Percentiles rank a stretch among this genome's conserved stretches.
Evolutionary conservation across 2,113 vertebrate species (phyloP).

Genomic region (Riparia riparia): DNA sequence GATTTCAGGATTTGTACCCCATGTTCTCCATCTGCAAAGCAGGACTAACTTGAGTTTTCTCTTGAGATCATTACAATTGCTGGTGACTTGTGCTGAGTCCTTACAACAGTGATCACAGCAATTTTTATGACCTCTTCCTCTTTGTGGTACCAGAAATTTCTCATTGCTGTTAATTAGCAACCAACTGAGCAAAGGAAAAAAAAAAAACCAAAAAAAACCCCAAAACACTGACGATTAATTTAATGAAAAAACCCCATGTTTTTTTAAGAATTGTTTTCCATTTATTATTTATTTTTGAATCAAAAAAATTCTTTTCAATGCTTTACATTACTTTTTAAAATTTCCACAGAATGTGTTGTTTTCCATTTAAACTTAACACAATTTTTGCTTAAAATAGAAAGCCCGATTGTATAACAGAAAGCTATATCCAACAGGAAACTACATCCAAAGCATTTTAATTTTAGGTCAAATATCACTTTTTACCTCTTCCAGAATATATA

Average conservation of each 20-base stretch:
- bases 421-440: not conserved
- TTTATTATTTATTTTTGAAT: not conserved
- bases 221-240: not conserved
- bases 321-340: not conserved
- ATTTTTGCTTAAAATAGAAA: not conserved
- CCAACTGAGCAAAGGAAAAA: not conserved
- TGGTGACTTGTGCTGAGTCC: not conserved
- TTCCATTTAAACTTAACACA: not conserved
- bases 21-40: not conserved
- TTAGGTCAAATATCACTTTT: not conserved
- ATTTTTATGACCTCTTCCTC: not conserved
- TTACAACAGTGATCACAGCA: not conserved
- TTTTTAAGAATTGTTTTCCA: not conserved
- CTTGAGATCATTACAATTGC: not conserved
- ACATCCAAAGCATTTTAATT: not conserved
- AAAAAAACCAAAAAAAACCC: too few relatives aligned
- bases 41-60: not conserved
- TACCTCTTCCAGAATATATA: not conserved
- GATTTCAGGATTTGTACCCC: not conserved
- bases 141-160: not conserved
- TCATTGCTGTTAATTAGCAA: not conserved
- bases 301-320: accelerated
- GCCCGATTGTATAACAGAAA: not conserved
- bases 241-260: accelerated
- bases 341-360: not conserved